Percentiles rank a stretch among this genome's conserved stretches.
Conservation (phyloP, 1,140 invertebrate genomes). For the Bombus superbus region DNA sequence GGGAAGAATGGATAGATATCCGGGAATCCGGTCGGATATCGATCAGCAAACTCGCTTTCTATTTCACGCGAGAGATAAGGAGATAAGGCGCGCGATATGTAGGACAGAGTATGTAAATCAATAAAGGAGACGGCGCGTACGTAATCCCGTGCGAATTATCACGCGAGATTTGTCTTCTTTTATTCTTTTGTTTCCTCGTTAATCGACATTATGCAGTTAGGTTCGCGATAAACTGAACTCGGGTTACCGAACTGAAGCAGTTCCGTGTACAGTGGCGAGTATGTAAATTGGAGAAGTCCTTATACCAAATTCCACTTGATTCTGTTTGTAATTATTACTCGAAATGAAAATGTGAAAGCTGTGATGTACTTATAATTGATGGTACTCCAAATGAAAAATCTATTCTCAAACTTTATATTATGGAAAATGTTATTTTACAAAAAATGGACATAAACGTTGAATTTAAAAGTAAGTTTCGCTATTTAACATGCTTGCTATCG, state of each 20-base stretch:
- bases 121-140: slow-evolving; percentile 5
- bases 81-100: slow-evolving; percentile 44
- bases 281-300: neutral
- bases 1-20: slow-evolving; percentile 30
- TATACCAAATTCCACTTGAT: neutral
- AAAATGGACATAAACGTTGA: neutral
- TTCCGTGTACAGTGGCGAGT: neutral
- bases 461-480: no score
- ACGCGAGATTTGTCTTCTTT: neutral
- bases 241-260: neutral
- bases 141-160: slow-evolving; percentile 1
- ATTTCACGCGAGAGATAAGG: slow-evolving; percentile 35
- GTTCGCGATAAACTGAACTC: neutral
- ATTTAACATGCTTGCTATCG: no score
- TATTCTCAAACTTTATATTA: neutral
- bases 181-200: neutral
- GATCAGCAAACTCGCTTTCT: slow-evolving; percentile 47
- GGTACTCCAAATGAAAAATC: neutral
- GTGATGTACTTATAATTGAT: no score
- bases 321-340: neutral
- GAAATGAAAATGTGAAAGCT: neutral
- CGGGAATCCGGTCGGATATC: slow-evolving; percentile 32
- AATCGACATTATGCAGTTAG: neutral
- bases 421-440: neutral
- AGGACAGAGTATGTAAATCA: slow-evolving; percentile 29